Conservation (phyloP, 2,888 invertebrate species). For the Pardosa pseudoannulata region DNA sequence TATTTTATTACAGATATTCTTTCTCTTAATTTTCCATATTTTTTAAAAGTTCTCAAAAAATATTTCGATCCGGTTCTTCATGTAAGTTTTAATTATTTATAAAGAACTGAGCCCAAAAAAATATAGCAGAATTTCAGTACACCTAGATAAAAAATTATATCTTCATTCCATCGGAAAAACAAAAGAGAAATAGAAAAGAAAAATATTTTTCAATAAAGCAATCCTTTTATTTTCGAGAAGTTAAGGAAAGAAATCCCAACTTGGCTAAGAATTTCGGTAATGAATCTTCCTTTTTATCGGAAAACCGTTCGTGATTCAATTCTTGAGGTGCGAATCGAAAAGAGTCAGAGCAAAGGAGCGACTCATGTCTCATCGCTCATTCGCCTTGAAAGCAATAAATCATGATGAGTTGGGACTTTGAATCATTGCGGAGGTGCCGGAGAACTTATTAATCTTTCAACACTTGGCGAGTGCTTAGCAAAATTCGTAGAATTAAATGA, state of each 20-base stretch:
- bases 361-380: not conserved
- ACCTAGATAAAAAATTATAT: no score
- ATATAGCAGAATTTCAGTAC: no score
- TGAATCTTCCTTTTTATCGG: not conserved
- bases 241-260: not conserved
- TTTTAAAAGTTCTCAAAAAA: no score
- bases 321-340: slow-evolving; percentile 29
- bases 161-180: no score
- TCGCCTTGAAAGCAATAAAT: not conserved
- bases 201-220: not conserved
- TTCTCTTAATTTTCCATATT: no score
- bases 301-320: slow-evolving; percentile 27
- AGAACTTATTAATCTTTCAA: slow-evolving; percentile 10
- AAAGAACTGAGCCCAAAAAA: no score
- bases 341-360: not conserved
- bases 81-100: no score
- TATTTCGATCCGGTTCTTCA: no score
- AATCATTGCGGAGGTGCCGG: slow-evolving; percentile 3
- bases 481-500: slow-evolving; percentile 14
- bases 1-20: no score
- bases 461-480: not conserved
- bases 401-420: not conserved
- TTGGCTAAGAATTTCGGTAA: not conserved
- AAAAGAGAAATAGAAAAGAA: not conserved
- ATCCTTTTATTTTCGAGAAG: not conserved